phyloP scores from a whole-genome alignment of 2,797 vertebrate species.

The Crocidura indochinensis region DNA sequence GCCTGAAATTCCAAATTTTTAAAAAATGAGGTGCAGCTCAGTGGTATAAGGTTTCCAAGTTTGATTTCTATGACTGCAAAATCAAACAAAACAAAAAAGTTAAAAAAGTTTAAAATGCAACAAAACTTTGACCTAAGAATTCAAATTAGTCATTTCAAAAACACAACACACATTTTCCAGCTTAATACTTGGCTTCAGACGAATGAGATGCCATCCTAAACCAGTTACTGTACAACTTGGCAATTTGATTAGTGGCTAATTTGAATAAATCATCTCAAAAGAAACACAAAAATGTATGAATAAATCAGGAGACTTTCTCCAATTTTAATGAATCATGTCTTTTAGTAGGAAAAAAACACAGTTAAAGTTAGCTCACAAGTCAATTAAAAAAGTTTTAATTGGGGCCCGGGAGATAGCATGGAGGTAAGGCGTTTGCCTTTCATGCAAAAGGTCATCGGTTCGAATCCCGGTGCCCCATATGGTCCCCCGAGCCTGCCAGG shows the following conservation, averaged over 20 bases:
- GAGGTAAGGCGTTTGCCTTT: no score
- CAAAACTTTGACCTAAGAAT: constrained; percentile 50
- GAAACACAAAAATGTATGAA: constrained; percentile 63
- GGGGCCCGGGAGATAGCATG: no score
- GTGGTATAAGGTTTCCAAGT: no score
- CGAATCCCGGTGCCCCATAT: no score
- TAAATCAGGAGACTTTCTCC: constrained; percentile 71
- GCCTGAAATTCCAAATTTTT: no score
- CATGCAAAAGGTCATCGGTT: no score
- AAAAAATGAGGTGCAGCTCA: no score
- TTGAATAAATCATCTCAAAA: constrained; percentile 79
- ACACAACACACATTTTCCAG: constrained; percentile 71
- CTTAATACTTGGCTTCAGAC: constrained; percentile 39
- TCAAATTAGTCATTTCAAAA: constrained; percentile 69
- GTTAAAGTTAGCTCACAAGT: constrained; percentile 67
- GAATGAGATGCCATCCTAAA: constrained; percentile 82
- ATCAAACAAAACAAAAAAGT: no score
- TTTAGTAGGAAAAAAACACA: constrained; percentile 76
- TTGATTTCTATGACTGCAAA: no score
- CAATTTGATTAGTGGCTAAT: constrained; percentile 82
- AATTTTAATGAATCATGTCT: constrained; percentile 66
- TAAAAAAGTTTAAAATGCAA: constrained; percentile 23
- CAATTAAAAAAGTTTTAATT: constrained; percentile 57
- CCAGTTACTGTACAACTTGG: constrained; percentile 77
- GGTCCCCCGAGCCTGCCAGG: no score